These are phyloP conservation scores for Eledona agricola DNA, from an alignment of 2,888 invertebrate species.

Conservation along the genomic window DNA sequence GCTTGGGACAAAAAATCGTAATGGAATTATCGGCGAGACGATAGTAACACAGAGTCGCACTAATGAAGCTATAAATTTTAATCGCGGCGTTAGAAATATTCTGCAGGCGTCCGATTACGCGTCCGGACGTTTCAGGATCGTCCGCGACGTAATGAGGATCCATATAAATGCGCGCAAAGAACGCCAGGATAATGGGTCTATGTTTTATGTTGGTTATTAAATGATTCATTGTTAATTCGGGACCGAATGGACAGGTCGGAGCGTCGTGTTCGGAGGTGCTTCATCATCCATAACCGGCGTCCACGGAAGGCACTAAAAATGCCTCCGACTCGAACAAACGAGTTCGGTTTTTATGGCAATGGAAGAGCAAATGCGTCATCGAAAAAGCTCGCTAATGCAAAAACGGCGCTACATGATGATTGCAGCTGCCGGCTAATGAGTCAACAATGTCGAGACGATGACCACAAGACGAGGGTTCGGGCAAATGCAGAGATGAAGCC, in stretches of 20 bases:
- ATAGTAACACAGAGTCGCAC: constrained; percentile 26
- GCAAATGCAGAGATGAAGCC: no score
- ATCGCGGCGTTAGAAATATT: constrained; percentile 33
- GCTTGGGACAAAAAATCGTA: constrained; percentile 20
- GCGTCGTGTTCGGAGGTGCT: constrained; percentile 29
- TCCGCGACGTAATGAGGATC: constrained; percentile 27
- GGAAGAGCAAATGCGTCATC: not conserved
- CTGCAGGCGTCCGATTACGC: constrained; percentile 28
- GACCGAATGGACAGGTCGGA: constrained; percentile 28
- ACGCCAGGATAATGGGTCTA: constrained; percentile 22
- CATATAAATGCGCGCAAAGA: constrained; percentile 16
- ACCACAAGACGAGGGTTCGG: no score
- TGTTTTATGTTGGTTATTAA: constrained; percentile 35
- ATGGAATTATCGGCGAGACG: constrained; percentile 31
- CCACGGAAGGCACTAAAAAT: constrained; percentile 28
- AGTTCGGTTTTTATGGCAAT: constrained; percentile 17
- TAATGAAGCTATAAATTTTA: constrained; percentile 45
- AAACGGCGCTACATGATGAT: not conserved
- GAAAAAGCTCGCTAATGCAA: constrained; percentile 11
- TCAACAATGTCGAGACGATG: no score
- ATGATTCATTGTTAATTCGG: constrained; percentile 34
- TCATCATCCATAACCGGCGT: constrained; percentile 27
- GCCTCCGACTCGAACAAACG: constrained; percentile 7
- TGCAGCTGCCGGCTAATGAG: no score
- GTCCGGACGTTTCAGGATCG: constrained; percentile 19